Base-by-base conservation (phyloP, 2,797 vertebrate species). In the Podarcis siculus region DNA sequence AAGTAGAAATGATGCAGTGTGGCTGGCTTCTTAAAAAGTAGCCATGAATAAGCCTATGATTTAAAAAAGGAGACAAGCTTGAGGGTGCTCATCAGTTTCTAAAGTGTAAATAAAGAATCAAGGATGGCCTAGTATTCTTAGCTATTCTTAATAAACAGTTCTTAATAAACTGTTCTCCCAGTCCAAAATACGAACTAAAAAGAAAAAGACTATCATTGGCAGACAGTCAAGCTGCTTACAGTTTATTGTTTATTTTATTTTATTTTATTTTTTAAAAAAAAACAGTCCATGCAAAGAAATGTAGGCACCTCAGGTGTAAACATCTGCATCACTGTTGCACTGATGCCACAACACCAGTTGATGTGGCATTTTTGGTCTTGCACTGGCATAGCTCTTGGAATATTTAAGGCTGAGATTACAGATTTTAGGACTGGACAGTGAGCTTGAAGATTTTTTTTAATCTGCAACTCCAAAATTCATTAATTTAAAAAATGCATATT, bases 1-100 rank as follows among this genome's bases (percentile, higher is more conserved):
- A 96, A 96, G 95, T 91, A 88, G 87, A 89, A 93, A 58, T 0
- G 80, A 30, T 0, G 67, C 91, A 30, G 78, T 88, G 91, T 30
- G 45, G 78, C 82, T 55, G 39, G 77, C 82, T 91, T 89, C 67
- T 75, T 83, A 80, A 83, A 73, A 83, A 67, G 49, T 67, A 87
- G 82, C 61, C 45, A 80, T n/a, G 45, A 75, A 32, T 49, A 3
- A 27, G 35, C 13, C 37, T 23, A 35, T 83, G 80, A 89, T 61
- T 69, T 30, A 83, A 0, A 0, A 73, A 73, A 81, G 37, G 30
- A 84, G 79, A 15, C 82, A 58, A 84, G 58, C 45, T 83, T 79
- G 1, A 15, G 8, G 85, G 25, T 0, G 6, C 89, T 17, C 55
- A 37, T 6, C 19, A 30, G 37, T 78, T 55, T 55, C 66, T 69